Evolutionary conservation across 2,113 vertebrate genomes (phyloP), one percentile per base, ranked within the genome.

Genomic region (Dasyornis broadbenti): DNA sequence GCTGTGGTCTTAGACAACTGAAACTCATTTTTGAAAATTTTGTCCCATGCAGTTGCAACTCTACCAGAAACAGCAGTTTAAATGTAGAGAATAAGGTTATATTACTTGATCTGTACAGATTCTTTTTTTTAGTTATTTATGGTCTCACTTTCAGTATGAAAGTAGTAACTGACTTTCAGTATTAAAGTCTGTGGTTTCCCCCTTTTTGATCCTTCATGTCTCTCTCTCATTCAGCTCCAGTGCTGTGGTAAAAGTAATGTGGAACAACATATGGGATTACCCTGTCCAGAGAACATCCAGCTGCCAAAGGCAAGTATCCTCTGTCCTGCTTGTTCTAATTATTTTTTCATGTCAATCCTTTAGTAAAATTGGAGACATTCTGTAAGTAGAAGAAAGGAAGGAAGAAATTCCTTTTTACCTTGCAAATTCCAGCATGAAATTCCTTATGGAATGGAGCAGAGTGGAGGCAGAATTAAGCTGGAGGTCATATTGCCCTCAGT

Each of bases 201-300:
- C 24, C 70, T 85, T 52, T 64, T 60, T 95, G 45, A 92, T 84
- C 63, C 69, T 94, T 70, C 52, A 11, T 59, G 3, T 68, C 66
- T 92, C 94, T 93, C 89, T 88, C 37, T 72, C 75, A 13, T 91
- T 54, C 91, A 98, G 98, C 97, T 98, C 89, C 97, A 98, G 40
- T 98, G 98, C 94, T 98, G 98, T 95, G 98, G 98, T 64, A 98
- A 97, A 96, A 97, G 52, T 45, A 82, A 91, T 23, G 97, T 39
- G 47, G 96, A 97, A n/a, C 90, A 96, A n/a, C 94, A 79, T 75
- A 83, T 75, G 4, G 97, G 87, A 70, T 82, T 97, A 60, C 97
- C 98, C 2, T 98, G 98, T 50, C 98, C 97, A 75, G 98, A 97
- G 94, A 98, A 97, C 24, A 95, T 97, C 50, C 95, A 95, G 42